Conservation (phyloP, 2,888 invertebrate genomes). For the Epinotia demarniana region DNA sequence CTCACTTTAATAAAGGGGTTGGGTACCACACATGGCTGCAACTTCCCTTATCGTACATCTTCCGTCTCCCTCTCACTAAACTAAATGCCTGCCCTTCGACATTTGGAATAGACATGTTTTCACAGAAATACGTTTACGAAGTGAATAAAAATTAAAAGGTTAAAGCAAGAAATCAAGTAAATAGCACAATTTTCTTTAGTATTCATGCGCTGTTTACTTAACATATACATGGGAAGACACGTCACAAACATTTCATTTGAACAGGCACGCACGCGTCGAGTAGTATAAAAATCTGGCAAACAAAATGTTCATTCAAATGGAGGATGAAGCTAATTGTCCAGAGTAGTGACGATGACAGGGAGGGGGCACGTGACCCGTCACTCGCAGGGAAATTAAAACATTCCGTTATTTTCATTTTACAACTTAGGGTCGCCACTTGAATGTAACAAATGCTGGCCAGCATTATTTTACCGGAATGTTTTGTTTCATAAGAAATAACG, state of each 20-base stretch:
- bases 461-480: slow-evolving; percentile 21
- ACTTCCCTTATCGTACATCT: too few species aligned
- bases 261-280: slow-evolving; percentile 56
- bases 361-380: slow-evolving; percentile 83
- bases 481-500: slow-evolving; percentile 13
- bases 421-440: slow-evolving; percentile 46
- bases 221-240: slow-evolving; percentile 30
- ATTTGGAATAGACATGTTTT: not conserved
- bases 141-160: not conserved
- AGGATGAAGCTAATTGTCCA: slow-evolving; percentile 72
- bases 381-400: slow-evolving; percentile 84
- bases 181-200: not conserved
- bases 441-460: slow-evolving; percentile 34
- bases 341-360: slow-evolving; percentile 80
- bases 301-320: slow-evolving; percentile 49
- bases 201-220: slow-evolving; percentile 19
- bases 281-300: slow-evolving; percentile 64
- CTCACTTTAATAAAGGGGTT: too few species aligned
- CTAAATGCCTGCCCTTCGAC: too few species aligned
- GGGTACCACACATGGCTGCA: too few species aligned
- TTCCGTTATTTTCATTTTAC: slow-evolving; percentile 77
- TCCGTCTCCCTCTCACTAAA: too few species aligned
- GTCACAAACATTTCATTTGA: slow-evolving; percentile 41
- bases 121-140: not conserved
- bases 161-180: not conserved